Evolutionary conservation across 2,797 vertebrate species (phyloP).

Genomic region (Euthynnus affinis): DNA sequence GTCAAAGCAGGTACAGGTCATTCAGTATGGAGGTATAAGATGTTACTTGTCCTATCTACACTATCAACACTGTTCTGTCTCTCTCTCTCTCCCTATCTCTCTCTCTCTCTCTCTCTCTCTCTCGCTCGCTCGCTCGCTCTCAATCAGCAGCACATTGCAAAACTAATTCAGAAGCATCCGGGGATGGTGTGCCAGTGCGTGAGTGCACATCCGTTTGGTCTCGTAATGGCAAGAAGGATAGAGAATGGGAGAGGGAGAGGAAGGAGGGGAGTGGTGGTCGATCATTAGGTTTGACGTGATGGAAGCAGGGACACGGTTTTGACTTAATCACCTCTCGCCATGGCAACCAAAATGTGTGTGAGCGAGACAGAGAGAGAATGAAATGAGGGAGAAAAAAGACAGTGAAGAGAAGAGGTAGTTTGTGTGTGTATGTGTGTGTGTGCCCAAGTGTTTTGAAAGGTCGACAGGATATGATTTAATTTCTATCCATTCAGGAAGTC

Average conservation of each 20-base stretch:
- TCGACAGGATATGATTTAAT: conserved; percentile 16
- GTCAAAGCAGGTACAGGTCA: too few relatives aligned
- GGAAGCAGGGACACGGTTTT: conserved; percentile 12
- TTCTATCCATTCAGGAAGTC: conserved; percentile 8
- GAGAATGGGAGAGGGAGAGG: conserved; percentile 6
- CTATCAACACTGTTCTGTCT: not conserved
- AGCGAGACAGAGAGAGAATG: not conserved
- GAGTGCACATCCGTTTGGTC: conserved; percentile 15
- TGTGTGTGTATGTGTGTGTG: not conserved
- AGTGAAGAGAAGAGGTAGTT: not conserved
- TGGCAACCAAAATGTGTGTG: conserved; percentile 25
- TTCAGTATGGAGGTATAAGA: too few relatives aligned
- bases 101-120: conserved; percentile 1
- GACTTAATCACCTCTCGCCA: conserved; percentile 33
- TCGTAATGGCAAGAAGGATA: not conserved
- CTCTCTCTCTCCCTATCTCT: not conserved
- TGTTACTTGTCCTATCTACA: too few relatives aligned
- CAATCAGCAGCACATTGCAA: not conserved
- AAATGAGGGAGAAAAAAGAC: not conserved
- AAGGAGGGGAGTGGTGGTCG: not conserved
- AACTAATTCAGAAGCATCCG: conserved; percentile 2
- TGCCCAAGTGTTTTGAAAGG: not conserved
- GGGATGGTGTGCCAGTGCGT: not conserved
- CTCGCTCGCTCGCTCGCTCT: not conserved
- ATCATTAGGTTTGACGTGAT: conserved; percentile 18